A percentile compares a stretch with the other conserved stretches of the same genome.
These are phyloP conservation scores for Synaphobranchus kaupii DNA, from an alignment of 2,797 vertebrate species.

Conservation along the genomic window DNA sequence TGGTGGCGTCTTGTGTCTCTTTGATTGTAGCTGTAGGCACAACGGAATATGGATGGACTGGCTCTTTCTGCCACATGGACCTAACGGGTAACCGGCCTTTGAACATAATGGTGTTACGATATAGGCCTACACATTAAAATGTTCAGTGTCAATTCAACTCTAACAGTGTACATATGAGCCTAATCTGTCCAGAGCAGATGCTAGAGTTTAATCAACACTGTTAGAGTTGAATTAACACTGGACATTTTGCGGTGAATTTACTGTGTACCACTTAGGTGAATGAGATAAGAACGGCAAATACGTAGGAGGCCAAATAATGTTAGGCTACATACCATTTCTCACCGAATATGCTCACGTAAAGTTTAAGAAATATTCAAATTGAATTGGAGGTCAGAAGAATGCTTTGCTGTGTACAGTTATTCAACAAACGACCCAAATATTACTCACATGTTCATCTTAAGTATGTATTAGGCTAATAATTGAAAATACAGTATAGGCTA, in stretches of 20 bases:
- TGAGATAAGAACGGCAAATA: background rate
- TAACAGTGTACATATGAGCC: no score
- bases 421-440: background rate
- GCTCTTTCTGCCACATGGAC: background rate
- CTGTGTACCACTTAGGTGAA: background rate
- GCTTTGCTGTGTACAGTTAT: background rate
- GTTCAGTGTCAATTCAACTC: no score
- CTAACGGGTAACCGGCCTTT: background rate
- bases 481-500: background rate
- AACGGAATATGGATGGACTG: background rate
- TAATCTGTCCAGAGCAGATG: no score
- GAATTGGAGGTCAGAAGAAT: background rate
- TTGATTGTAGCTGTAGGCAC: constrained; percentile 36
- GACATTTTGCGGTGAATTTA: no score
- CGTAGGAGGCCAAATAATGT: background rate
- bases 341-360: background rate
- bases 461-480: background rate
- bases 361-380: background rate
- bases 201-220: no score
- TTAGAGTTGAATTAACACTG: no score
- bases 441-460: background rate
- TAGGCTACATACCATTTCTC: background rate
- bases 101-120: background rate
- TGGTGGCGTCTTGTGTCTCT: constrained; percentile 41
- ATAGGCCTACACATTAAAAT: no score